Base-by-base conservation (phyloP, 2,797 vertebrate genomes). In the Aphelocoma californica region DNA sequence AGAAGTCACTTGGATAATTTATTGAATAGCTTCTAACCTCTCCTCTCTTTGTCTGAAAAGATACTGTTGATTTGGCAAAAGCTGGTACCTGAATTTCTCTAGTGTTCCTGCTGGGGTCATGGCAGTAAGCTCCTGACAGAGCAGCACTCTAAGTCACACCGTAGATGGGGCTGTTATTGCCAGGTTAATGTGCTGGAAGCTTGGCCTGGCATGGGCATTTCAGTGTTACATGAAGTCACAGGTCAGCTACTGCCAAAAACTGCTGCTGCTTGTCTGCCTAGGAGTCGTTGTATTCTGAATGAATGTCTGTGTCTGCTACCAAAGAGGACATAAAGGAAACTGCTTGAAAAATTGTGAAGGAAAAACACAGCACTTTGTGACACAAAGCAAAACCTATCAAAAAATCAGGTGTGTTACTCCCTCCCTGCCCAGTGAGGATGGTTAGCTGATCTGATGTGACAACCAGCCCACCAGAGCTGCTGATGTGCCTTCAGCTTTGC, bases 141-240 rank as follows among this genome's bases (percentile, higher is more conserved):
- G 19, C 20, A 57, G 10, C 24, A 79, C 21, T 10, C 12, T 12
- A 29, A 26, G 32, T 53, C n/a, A 50, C 29, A 28, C 26, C 7
- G 2, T 31, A 6, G 13, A 2, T 25, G 34, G 12, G 29, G 10
- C 26, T 72, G 21, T 61, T 45, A 45, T 26, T 74, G 57, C 18
- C 36, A 45, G 48, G 38, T 16, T 3, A 1, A 7, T 45, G 31
- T 29, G 16, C 20, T 79, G 47, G 70, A 53, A 75, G 51, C 14
- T 81, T 32, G 57, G 16, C 8, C 13, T 40, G 15, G 17, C 2
- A 1, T 0, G 0, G 18, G 38, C 23, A 48, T 62, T 79, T 79
- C 56, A n/a, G 16, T 1, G 0, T 45, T 51, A n/a, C 24, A 12
- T 7, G 24, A 48, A 88, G n/a, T 74, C 38, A 69, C 0, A 2